These are phyloP conservation scores for Graptemys geographica DNA, from an alignment of 2,797 vertebrate genomes.

Conservation along the genomic window DNA sequence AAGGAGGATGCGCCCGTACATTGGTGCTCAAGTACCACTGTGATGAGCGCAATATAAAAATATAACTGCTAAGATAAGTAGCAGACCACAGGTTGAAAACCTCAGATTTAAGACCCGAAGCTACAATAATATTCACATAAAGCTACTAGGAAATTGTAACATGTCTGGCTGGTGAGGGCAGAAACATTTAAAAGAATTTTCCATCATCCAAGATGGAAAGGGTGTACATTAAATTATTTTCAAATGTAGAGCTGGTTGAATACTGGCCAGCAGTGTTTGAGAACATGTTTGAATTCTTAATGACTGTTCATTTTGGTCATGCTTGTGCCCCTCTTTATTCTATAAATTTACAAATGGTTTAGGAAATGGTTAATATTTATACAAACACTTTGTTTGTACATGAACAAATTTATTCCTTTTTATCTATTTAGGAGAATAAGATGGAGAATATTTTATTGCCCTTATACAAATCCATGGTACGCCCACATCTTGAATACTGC, in stretches of 20 bases:
- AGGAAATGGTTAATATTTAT: neutral
- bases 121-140: slow-evolving; percentile 67
- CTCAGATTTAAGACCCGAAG: slow-evolving; percentile 54
- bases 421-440: neutral
- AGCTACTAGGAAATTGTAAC: slow-evolving; percentile 49
- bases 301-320: neutral
- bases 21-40: neutral
- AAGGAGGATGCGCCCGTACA: slow-evolving; percentile 1
- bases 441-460: too few relatives aligned
- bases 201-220: slow-evolving; percentile 37
- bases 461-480: too few relatives aligned
- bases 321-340: neutral
- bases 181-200: slow-evolving; percentile 39
- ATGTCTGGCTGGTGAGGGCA: slow-evolving; percentile 35
- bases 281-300: neutral
- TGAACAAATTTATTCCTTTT: neutral
- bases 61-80: slow-evolving; percentile 50
- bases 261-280: neutral
- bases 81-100: slow-evolving; percentile 30
- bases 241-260: slow-evolving; percentile 48
- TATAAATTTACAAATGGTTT: neutral
- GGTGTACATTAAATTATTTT: slow-evolving; percentile 27
- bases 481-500: too few relatives aligned
- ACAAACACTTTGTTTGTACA: neutral
- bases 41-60: slow-evolving; percentile 54